Evolutionary conservation across 2,797 vertebrate genomes (phyloP).

Genomic region (Choloepus didactylus): DNA sequence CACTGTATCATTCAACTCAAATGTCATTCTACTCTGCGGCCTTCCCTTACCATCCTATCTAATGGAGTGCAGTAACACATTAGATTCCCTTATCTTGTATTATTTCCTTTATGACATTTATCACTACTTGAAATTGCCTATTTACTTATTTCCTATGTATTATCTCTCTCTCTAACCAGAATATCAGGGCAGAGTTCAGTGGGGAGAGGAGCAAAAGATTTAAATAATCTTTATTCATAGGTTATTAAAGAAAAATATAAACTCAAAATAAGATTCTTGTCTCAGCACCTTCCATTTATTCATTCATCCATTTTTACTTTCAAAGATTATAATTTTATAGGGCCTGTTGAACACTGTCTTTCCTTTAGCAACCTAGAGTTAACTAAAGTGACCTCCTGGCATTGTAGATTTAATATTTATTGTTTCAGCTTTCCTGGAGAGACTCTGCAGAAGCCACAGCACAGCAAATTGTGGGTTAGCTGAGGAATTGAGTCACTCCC

Average conservation of each 20-base stretch:
- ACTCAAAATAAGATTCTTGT: conserved; percentile 19
- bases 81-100: neutral
- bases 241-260: conserved; percentile 41
- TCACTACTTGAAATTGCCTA: neutral
- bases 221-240: neutral
- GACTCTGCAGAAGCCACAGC: neutral
- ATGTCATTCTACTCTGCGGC: neutral
- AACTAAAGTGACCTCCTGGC: neutral
- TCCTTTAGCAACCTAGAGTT: conserved; percentile 34
- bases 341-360: conserved; percentile 15
- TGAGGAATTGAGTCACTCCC: conserved; percentile 13
- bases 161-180: neutral
- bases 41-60: neutral
- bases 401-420: conserved; percentile 55
- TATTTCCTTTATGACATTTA: conserved; percentile 37
- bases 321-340: conserved; percentile 56
- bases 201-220: neutral
- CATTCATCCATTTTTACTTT: conserved; percentile 58
- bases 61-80: neutral
- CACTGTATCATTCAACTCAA: neutral
- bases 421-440: conserved; percentile 5
- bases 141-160: conserved; percentile 20
- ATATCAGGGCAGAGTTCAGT: neutral
- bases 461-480: neutral
- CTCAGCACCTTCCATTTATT: conserved; percentile 31